Evolutionary conservation across 2,888 invertebrate species (phyloP), one percentile per base, ranked within the genome.

Genomic region (Sesia apiformis): DNA sequence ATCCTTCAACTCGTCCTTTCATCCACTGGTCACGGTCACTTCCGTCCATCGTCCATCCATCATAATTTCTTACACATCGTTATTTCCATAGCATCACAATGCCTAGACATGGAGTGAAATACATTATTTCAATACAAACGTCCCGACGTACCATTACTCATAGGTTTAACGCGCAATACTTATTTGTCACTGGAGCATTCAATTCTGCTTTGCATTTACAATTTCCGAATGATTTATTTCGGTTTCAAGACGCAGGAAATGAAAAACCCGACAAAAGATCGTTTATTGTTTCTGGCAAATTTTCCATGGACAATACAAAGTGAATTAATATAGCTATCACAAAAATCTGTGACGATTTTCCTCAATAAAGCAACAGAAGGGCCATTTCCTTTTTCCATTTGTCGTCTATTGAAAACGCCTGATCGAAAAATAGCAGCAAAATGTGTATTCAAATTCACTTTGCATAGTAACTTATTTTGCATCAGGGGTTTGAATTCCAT

Each of bases 201-300:
- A 46, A 46, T 46, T 55, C 53, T 49, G 52, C 53, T 58, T 58
- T 57, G 52, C 55, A 55, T 59, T 60, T 55, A 54, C 60, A 58
- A 57, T 57, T 58, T 55, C 52, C 54, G 58, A 63, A 55, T 59
- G 58, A 59, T 58, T 63, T 58, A 62, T 64, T 59, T 59, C 50
- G 49, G 46, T 38, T 6, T 38, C 46, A 23, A 50, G 57, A 55
- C 52, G 42, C 52, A 49, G 54, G 55, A 6, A 46, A 46, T 46
- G 8, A 23, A 46, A 46, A 7, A 23, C 46, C 46, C n/a, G 23
- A 46, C 8, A 46, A 46, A 46, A 46, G 46, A 46, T n/a, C 46
- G 46, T 46, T 46, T 46, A 46, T 46, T 8, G 46, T 46, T 8
- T 46, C 8, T 46, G 6, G 8, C n/a, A 8, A 42, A 23, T 23